These are phyloP conservation scores for Himalopsyche tibetana DNA, from an alignment of 2,888 invertebrate species.

Conservation along the genomic window DNA sequence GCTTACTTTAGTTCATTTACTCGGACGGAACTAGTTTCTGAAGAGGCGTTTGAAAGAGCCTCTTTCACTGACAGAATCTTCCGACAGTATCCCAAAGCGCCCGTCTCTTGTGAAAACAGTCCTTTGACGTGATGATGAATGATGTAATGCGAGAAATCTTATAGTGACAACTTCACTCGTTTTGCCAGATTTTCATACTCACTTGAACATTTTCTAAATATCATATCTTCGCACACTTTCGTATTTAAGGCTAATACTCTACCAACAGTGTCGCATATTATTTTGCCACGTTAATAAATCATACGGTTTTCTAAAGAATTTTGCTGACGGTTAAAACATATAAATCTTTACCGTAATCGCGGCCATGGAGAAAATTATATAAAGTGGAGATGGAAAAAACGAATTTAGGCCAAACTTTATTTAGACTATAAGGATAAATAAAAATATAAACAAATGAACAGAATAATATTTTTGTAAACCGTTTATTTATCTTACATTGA, in stretches of 20 bases:
- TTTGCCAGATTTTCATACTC: constrained; percentile 14
- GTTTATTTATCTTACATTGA: too few species aligned
- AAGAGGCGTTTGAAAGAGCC: constrained; percentile 3
- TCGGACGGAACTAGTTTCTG: constrained; percentile 26
- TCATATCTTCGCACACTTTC: neutral
- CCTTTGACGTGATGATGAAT: constrained; percentile 22
- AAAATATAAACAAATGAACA: too few species aligned
- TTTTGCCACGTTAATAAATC: too few species aligned
- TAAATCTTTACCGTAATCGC: too few species aligned
- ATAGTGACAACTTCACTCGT: constrained; percentile 34
- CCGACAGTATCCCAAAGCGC: constrained; percentile 14
- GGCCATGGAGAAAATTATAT: too few species aligned
- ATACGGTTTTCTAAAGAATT: too few species aligned
- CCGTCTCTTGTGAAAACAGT: constrained; percentile 20
- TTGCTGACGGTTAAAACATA: too few species aligned
- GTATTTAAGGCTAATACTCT: neutral
- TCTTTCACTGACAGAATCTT: constrained; percentile 17
- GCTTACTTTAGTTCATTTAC: constrained; percentile 4
- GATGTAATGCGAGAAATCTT: constrained; percentile 26
- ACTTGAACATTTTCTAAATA: constrained; percentile 13
- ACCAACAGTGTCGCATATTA: too few species aligned
- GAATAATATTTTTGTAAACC: too few species aligned
- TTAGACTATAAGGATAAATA: too few species aligned
- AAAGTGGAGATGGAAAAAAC: too few species aligned
- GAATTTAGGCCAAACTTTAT: too few species aligned